Conservation (phyloP, 2,797 vertebrate species). For the Gymnocypris eckloni region DNA sequence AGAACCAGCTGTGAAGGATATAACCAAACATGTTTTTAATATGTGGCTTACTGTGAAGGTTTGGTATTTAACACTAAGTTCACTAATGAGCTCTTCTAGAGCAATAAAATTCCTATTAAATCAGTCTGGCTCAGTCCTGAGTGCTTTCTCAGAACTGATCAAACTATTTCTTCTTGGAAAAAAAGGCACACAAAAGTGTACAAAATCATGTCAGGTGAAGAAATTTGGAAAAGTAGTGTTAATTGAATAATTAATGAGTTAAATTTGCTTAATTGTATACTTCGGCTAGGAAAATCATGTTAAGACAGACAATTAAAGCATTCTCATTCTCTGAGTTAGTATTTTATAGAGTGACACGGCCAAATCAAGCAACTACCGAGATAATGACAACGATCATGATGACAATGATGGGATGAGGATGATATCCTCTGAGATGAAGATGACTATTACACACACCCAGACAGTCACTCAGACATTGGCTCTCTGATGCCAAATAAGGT, state of each 20-base stretch:
- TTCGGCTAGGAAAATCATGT: neutral
- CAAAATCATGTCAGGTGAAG: slow-evolving; percentile 2
- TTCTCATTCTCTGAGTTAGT: slow-evolving; percentile 45
- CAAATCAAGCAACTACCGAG: neutral
- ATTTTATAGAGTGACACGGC: neutral
- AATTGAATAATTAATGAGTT: slow-evolving; percentile 26
- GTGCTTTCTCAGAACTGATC: neutral
- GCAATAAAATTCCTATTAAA: slow-evolving; percentile 49
- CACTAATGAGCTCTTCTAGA: slow-evolving; percentile 38
- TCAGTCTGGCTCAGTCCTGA: slow-evolving; percentile 1
- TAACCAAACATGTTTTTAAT: slow-evolving; percentile 19
- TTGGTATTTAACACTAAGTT: slow-evolving; percentile 35
- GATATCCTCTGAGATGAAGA: slow-evolving; percentile 24
- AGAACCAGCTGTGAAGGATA: slow-evolving; percentile 25
- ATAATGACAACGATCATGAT: slow-evolving; percentile 38
- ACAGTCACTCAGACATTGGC: slow-evolving; percentile 60
- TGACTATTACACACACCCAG: slow-evolving; percentile 29
- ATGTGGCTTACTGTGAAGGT: slow-evolving; percentile 19
- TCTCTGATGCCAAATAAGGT: slow-evolving; percentile 30
- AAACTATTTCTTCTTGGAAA: neutral
- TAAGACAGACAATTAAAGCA: slow-evolving; percentile 28
- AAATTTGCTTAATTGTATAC: neutral
- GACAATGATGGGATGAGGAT: slow-evolving; percentile 47
- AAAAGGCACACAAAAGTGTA: neutral
- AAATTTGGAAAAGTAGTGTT: slow-evolving; percentile 19